Base-by-base conservation (phyloP, 1,140 invertebrate genomes). In the Sminthurides bifidus region DNA sequence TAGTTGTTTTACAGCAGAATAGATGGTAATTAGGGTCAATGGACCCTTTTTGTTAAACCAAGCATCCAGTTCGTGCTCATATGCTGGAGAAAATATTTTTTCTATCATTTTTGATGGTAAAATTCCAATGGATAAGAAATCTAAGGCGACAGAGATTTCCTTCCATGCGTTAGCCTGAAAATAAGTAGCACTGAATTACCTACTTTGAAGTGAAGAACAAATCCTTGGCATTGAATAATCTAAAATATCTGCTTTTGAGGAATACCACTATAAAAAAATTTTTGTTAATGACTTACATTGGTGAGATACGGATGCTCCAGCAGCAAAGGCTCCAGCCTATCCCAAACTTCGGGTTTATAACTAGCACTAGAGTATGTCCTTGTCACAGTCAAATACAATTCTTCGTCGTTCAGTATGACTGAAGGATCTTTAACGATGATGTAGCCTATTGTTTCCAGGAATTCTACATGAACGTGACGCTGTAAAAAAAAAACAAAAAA, bases 281-380 rank as follows among this genome's bases (percentile, higher is more conserved):
- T n/a, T n/a, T n/a, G n/a, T n/a, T n/a, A n/a, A n/a, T n/a, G n/a
- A 14, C 5, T 24, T 64, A 30, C 71, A 26, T 68, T 30, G 5
- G 72, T 62, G 66, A 76, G 68, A 68, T 72, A 52, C 50, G 55
- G 53, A 55, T 61, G 55, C 10, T 61, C 46, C 58, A 64, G 21
- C 12, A 66, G 14, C 14, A 63, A 33, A 38, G 48, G 19, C 17
- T 68, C 66, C 29, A 82, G 65, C 29, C 54, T 61, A 2, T 69
- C 62, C 78, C 79, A 82, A 61, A 74, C 60, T 17, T 68, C 46
- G 2, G 80, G 78, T 43, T 74, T 76, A 63, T 76, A 81, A 68
- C 80, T 76, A 27, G 75, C 76, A 60, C 73, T 72, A 14, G 74
- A 68, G 51, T 58, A 58, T 19, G 10, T 26, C 54, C 56, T 29